These are phyloP conservation scores for Erinaceus europaeus DNA, from an alignment of 2,113 vertebrate genomes.

Conservation along the genomic window DNA sequence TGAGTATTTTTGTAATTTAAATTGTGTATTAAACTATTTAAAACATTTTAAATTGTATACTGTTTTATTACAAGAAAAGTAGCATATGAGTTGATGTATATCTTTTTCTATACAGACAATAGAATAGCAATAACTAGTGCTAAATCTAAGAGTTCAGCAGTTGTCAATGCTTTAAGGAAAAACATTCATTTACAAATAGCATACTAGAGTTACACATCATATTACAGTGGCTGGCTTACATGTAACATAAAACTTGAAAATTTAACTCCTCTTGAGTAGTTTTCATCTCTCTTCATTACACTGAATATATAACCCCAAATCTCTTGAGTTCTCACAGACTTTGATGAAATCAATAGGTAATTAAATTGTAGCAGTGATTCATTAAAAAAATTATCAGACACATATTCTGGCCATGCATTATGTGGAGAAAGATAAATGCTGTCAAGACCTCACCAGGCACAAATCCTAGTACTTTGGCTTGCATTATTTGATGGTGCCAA, in stretches of 20 bases:
- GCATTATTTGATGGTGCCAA: not conserved
- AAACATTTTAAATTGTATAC: not conserved
- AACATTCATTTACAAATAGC: not conserved
- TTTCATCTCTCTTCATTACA: constrained; percentile 8
- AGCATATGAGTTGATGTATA: not conserved
- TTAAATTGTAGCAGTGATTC: constrained; percentile 22
- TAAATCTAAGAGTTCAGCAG: not conserved
- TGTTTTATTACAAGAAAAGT: not conserved
- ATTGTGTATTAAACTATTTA: not conserved
- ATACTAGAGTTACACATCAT: not conserved
- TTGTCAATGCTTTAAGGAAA: constrained; percentile 10
- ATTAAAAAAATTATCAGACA: not conserved
- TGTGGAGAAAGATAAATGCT: constrained; percentile 18
- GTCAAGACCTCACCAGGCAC: not conserved
- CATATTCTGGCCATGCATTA: not conserved
- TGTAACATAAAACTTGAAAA: not conserved
- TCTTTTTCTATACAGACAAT: not conserved
- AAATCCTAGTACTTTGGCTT: not conserved
- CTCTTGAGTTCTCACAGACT: not conserved
- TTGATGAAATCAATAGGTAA: not conserved
- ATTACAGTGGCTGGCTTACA: not conserved
- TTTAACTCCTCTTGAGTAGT: not conserved
- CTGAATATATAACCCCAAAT: not conserved
- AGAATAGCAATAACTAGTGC: not conserved
- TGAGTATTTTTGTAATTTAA: constrained; percentile 15